phyloP scores from a whole-genome alignment of 2,113 vertebrate genomes.

The Triplophysa siluroides region DNA sequence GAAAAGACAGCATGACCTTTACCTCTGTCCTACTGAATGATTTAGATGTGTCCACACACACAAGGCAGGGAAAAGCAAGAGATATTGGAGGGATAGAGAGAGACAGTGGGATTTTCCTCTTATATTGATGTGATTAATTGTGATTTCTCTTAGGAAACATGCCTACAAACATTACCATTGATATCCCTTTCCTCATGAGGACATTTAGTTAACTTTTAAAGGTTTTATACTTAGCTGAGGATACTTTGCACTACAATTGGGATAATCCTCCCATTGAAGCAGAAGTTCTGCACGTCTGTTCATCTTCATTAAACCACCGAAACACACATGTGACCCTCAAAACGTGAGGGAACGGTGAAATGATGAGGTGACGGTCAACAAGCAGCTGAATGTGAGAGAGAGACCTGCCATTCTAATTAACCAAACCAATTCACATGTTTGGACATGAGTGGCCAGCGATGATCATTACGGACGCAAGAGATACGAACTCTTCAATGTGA shows the following conservation, averaged over 20 bases:
- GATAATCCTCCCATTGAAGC: neutral
- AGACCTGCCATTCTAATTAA: neutral
- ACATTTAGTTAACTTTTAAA: no score
- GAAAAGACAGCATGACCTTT: constrained; percentile 42
- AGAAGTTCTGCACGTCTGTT: no score
- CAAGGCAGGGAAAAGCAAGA: neutral
- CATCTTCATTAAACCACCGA: neutral
- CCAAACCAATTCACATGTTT: constrained; percentile 16
- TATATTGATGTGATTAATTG: neutral
- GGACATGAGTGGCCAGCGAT: neutral
- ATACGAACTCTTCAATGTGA: neutral
- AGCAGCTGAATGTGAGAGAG: neutral
- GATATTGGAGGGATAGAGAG: neutral
- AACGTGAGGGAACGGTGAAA: neutral
- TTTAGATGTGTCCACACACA: constrained; percentile 3
- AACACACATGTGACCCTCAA: neutral
- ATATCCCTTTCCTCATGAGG: no score
- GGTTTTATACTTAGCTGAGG: no score
- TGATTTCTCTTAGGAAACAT: neutral
- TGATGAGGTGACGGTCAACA: neutral
- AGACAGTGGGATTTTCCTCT: neutral
- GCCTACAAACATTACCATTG: no score
- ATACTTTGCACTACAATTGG: no score
- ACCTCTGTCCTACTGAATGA: constrained; percentile 39
- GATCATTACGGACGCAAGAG: neutral